These are phyloP conservation scores for Atractosteus spatula DNA, from an alignment of 2,113 vertebrate genomes.

Conservation along the genomic window DNA sequence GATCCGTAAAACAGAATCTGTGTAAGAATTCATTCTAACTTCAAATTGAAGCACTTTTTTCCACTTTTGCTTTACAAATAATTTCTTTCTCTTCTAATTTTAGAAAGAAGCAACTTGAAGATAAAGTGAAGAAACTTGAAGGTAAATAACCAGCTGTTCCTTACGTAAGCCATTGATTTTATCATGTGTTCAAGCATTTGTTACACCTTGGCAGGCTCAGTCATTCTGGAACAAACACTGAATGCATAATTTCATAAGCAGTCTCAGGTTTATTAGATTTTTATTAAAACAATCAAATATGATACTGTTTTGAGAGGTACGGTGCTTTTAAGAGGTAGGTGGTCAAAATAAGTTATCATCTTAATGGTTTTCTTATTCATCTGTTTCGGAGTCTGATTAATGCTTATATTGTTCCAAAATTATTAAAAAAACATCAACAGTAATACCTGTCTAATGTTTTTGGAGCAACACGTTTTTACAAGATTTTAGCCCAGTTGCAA, in stretches of 20 bases:
- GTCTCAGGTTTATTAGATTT: too few relatives aligned
- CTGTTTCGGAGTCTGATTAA: not conserved
- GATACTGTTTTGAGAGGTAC: not conserved
- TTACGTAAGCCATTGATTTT: too few relatives aligned
- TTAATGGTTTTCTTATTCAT: not conserved
- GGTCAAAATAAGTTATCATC: too few relatives aligned
- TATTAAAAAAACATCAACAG: too few relatives aligned
- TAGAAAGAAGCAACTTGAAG: conserved; percentile 84
- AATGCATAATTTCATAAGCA: too few relatives aligned
- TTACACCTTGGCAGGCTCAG: too few relatives aligned
- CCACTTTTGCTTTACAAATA: not conserved
- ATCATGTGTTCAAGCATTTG: too few relatives aligned
- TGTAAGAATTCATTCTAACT: conserved; percentile 62
- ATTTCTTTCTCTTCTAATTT: conserved; percentile 29
- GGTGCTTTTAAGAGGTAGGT: not conserved
- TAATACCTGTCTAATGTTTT: too few relatives aligned
- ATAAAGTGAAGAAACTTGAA: conserved; percentile 79
- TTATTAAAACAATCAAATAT: not conserved
- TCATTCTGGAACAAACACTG: too few relatives aligned
- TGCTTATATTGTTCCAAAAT: too few relatives aligned
- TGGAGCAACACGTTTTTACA: too few relatives aligned
- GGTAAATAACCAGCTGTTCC: conserved; percentile 57
- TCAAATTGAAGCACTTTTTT: not conserved
- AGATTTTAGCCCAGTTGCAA: too few relatives aligned
- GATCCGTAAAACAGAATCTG: conserved; percentile 63